Conservation (phyloP, 2,888 invertebrate genomes). For the Dicranocentrus wangi region DNA sequence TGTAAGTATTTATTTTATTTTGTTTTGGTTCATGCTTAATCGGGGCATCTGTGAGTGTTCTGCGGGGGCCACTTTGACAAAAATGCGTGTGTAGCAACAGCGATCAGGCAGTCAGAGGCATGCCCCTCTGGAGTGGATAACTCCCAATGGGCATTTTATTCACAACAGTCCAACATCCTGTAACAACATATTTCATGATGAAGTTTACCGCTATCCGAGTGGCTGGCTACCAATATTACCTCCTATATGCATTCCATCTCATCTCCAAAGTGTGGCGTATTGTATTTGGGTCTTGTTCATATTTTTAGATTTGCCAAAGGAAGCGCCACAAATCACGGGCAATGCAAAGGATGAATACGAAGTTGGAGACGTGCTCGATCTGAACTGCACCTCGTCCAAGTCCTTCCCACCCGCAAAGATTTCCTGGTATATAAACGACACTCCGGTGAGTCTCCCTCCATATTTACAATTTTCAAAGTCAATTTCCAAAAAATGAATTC, state of each 20-base stretch:
- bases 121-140: too few species aligned
- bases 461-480: conserved; percentile 12
- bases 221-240: background rate
- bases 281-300: conserved; percentile 1
- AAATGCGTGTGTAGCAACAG: too few species aligned
- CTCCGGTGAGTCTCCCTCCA: conserved; percentile 50
- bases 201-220: too few species aligned
- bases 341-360: conserved; percentile 82
- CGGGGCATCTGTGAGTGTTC: too few species aligned
- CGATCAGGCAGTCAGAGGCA: too few species aligned
- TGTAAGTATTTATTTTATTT: too few species aligned
- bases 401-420: conserved; percentile 85
- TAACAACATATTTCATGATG: too few species aligned
- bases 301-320: conserved; percentile 77
- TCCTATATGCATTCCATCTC: too few species aligned
- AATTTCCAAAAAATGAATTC: conserved; percentile 9
- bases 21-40: too few species aligned
- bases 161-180: too few species aligned
- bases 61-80: too few species aligned
- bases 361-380: conserved; percentile 83
- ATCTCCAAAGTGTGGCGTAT: too few species aligned
- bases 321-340: conserved; percentile 84
- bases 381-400: conserved; percentile 86
- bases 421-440: conserved; percentile 86
- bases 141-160: background rate